Conservation (phyloP, 2,797 vertebrate species). For the Tolypeutes matacus region DNA sequence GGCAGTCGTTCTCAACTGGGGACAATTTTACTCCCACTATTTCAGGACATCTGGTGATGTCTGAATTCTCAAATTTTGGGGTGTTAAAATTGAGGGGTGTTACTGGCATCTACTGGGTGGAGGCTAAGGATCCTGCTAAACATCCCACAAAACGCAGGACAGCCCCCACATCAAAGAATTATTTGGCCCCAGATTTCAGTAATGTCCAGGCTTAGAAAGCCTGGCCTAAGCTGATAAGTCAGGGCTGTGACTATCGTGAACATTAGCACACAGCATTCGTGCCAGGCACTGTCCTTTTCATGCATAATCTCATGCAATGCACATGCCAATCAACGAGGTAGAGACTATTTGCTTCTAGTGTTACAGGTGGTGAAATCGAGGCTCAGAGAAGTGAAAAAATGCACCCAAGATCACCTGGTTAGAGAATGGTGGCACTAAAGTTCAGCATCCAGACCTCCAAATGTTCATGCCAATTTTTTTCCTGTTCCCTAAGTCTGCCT, state of each 20-base stretch:
- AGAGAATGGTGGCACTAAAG: rapidly evolving
- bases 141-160: neutral
- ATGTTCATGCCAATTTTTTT: neutral
- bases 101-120: neutral
- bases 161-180: neutral
- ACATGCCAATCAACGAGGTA: neutral
- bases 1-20: neutral
- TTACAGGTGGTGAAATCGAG: neutral
- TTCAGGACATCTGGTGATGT: neutral
- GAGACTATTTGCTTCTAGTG: neutral
- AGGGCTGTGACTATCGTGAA: rapidly evolving
- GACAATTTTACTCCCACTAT: too few relatives aligned
- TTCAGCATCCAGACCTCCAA: rapidly evolving
- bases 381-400: neutral
- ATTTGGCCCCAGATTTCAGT: too few relatives aligned
- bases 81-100: neutral
- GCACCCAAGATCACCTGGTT: neutral
- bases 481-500: neutral
- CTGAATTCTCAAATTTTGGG: neutral
- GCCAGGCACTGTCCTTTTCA: rapidly evolving
- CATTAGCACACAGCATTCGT: rapidly evolving
- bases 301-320: rapidly evolving
- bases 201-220: neutral
- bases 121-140: too few relatives aligned
- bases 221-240: rapidly evolving